These are phyloP conservation scores for Dinocampus coccinellae DNA, from an alignment of 2,888 invertebrate species.

Conservation along the genomic window DNA sequence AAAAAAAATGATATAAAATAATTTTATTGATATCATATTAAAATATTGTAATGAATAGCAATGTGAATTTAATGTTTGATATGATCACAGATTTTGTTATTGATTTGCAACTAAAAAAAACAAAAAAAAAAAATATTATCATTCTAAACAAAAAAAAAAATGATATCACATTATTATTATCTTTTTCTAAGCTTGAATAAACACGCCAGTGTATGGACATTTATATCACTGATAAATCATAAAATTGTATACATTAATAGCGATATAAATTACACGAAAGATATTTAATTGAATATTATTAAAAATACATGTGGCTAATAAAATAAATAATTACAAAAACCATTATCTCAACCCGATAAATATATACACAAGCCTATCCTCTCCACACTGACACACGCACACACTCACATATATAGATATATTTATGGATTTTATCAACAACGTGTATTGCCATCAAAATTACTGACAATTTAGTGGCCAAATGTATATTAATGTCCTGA, in stretches of 20 bases:
- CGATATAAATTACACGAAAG: background rate
- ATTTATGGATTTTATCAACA: background rate
- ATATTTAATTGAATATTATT: background rate
- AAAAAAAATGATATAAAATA: background rate
- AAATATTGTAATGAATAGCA: background rate
- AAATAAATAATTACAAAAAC: conserved; percentile 5
- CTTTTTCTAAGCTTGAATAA: background rate
- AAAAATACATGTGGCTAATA: background rate
- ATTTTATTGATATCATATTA: background rate
- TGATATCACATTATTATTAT: too few relatives aligned
- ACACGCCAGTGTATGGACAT: background rate
- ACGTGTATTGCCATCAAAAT: background rate
- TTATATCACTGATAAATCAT: background rate
- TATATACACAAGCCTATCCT: background rate
- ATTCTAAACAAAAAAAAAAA: too few relatives aligned
- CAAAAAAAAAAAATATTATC: background rate
- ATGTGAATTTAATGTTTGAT: background rate
- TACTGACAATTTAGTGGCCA: background rate
- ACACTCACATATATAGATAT: background rate
- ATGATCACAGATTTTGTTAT: background rate
- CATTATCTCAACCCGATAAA: conserved; percentile 6
- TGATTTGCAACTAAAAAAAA: background rate
- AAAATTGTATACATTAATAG: background rate
- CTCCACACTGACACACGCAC: background rate
- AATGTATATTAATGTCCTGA: background rate